phyloP scores from a whole-genome alignment of 1,140 invertebrate species.

The Samia ricini region DNA sequence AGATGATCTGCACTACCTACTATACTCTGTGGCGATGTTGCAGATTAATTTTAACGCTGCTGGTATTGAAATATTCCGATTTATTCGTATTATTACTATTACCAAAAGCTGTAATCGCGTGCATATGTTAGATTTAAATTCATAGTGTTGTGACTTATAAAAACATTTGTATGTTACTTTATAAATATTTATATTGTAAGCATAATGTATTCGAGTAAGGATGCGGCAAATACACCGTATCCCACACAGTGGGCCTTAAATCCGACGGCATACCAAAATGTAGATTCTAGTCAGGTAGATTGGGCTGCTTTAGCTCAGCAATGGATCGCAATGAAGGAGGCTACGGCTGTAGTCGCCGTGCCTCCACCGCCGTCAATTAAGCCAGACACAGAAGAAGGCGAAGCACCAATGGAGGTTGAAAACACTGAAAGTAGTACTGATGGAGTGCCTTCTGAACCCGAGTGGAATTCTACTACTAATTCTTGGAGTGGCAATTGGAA shows the following conservation, averaged over 20 bases:
- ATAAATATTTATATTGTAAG: conserved; percentile 13
- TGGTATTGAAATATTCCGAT: background rate
- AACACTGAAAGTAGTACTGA: conserved; percentile 71
- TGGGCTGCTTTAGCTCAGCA: conserved; percentile 97
- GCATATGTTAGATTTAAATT: background rate
- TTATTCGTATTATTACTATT: background rate
- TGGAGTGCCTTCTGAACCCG: conserved; percentile 35
- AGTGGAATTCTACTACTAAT: conserved; percentile 64
- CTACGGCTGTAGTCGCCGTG: conserved; percentile 64
- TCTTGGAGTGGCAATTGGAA: conserved; percentile 80
- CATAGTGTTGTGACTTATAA: conserved; percentile 13
- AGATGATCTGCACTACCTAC: too few relatives aligned
- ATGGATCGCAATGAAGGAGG: conserved; percentile 98
- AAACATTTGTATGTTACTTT: conserved; percentile 12
- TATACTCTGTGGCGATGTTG: background rate
- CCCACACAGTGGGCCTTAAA: conserved; percentile 86
- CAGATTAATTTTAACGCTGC: background rate
- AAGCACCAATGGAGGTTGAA: conserved; percentile 92
- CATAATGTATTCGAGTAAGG: conserved; percentile 71
- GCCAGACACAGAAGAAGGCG: conserved; percentile 82
- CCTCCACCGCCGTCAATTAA: conserved; percentile 75
- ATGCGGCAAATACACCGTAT: conserved; percentile 79
- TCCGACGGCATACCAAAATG: conserved; percentile 82
- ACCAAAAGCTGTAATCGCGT: background rate
- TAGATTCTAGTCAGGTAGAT: conserved; percentile 86